Conservation (phyloP, 2,113 vertebrate genomes). For the Perca schrenkii region DNA sequence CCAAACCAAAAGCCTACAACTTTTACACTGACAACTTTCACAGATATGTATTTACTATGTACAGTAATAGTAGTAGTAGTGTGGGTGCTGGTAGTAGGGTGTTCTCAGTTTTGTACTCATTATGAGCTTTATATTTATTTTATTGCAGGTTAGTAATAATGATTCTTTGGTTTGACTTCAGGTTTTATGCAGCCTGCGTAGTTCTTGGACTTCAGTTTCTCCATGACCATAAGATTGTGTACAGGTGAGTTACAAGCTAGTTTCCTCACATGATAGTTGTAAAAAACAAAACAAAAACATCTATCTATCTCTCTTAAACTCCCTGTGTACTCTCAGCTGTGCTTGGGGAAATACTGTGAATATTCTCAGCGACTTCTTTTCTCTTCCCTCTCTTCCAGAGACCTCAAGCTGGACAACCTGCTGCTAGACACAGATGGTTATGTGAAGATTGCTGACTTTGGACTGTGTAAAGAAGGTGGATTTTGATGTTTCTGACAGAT, state of each 20-base stretch:
- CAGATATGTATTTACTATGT: not conserved
- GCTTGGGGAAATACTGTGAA: not conserved
- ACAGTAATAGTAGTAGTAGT: not conserved
- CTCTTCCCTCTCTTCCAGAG: slow-evolving; percentile 80
- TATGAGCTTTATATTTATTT: not conserved
- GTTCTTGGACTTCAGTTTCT: slow-evolving; percentile 98
- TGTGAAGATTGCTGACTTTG: slow-evolving; percentile 99
- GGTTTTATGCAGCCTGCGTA: slow-evolving; percentile 97
- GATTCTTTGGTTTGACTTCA: slow-evolving; percentile 62
- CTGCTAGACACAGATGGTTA: slow-evolving; percentile 96
- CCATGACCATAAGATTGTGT: slow-evolving; percentile 98
- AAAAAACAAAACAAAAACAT: not conserved
- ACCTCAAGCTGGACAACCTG: slow-evolving; percentile 98
- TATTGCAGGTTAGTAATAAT: slow-evolving; percentile 6
- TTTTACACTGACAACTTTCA: not conserved
- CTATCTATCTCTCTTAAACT: not conserved
- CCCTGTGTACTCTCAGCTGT: not conserved
- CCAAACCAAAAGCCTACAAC: not conserved
- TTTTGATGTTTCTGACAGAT: slow-evolving; percentile 5
- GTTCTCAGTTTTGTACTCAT: not conserved
- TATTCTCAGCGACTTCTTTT: slow-evolving; percentile 13
- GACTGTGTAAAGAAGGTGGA: slow-evolving; percentile 98
- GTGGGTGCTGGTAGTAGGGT: not conserved
- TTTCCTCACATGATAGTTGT: not conserved
- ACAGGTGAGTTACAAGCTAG: slow-evolving; percentile 87